Evolutionary conservation across 2,888 invertebrate genomes (phyloP), one percentile per base, ranked within the genome.

Genomic region (Drosophila multiciliata): DNA sequence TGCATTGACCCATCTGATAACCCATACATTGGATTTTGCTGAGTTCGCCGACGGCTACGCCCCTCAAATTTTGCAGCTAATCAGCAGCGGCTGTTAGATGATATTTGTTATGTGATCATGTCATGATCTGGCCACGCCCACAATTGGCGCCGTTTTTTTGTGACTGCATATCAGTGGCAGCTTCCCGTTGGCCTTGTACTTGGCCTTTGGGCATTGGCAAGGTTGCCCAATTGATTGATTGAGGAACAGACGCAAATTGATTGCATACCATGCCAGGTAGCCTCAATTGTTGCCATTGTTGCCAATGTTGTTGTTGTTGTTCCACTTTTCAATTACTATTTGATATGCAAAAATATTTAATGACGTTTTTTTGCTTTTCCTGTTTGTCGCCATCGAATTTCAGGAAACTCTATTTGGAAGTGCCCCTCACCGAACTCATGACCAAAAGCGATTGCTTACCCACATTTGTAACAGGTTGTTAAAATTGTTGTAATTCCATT

Each of bases 271-370:
- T 66, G 62, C 72, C 82, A 77, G 76, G 69, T 80, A 75, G 33
- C 12, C 32, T 45, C 42, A 58, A 48, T 63, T 40, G 38, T n/a
- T n/a, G 29, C 12, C 20, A 20, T 42, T 20, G 20, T 20, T 20
- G 17, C 29, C 29, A 6, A 29, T 29, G 38, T 38, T 52, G 20
- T 29, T 48, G 20, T 59, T 57, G 48, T 53, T 54, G 42, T 33
- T 36, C 33, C 12, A 62, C 23, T 48, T 57, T 58, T 53, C 36
- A 63, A 72, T 72, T 57, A 52, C 36, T 8, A n/a, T 23, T 58
- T 49, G 49, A 23, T 68, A 90, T 74, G 89, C 74, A 88, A 90
- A 88, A 90, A 88, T 90, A 79, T 75, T 76, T 66, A 68, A 73
- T 59, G 71, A 36, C 54, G 67, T 29, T 29, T 29, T 59, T 58